phyloP scores from a whole-genome alignment of 2,888 invertebrate species.

The Perithous albicinctus region DNA sequence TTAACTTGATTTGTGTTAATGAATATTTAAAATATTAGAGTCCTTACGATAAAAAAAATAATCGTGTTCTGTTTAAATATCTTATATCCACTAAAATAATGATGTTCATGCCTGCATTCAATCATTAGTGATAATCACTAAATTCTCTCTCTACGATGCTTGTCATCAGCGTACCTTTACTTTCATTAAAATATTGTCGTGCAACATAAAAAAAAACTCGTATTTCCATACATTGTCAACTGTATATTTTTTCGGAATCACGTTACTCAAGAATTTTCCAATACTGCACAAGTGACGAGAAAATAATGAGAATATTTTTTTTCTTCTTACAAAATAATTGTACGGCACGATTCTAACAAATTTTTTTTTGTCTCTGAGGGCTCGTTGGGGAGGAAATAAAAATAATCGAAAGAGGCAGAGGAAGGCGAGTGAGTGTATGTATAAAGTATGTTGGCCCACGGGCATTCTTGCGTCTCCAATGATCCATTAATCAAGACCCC shows the following conservation, averaged over 20 bases:
- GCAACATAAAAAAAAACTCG: background rate
- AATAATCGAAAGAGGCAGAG: conserved; percentile 60
- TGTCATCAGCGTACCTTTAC: background rate
- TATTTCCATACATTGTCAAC: background rate
- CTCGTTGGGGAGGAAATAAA: conserved; percentile 26
- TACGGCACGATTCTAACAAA: conserved; percentile 4
- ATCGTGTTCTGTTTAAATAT: too few species aligned
- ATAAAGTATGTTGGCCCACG: conserved; percentile 43
- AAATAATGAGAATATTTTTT: conserved; percentile 25
- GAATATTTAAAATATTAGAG: too few species aligned
- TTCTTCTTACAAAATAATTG: background rate
- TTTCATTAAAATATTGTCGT: background rate
- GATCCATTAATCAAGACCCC: conserved; percentile 82
- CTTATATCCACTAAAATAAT: too few species aligned
- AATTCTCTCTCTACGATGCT: background rate
- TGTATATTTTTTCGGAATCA: background rate
- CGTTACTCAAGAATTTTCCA: background rate
- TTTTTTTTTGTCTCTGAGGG: conserved; percentile 22
- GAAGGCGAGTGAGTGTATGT: conserved; percentile 23
- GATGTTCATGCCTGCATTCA: too few species aligned
- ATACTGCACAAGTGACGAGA: background rate
- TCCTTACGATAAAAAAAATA: too few species aligned
- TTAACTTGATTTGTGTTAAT: too few species aligned
- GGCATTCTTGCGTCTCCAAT: conserved; percentile 67
- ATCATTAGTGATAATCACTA: too few species aligned